Base-by-base conservation (phyloP, 2,113 vertebrate species). In the Haemorhous mexicanus region DNA sequence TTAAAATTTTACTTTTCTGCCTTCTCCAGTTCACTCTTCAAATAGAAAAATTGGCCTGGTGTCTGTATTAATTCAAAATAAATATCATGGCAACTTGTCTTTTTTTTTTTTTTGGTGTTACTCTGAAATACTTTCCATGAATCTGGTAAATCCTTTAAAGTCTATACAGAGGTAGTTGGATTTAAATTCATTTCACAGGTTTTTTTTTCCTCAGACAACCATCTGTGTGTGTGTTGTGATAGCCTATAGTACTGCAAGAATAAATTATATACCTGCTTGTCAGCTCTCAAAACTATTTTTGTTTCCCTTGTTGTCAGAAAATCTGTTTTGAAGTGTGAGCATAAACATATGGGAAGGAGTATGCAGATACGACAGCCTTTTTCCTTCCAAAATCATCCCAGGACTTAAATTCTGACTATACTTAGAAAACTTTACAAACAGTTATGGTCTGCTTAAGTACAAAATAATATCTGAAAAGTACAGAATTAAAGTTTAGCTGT, bases 1-100 rank as follows among this genome's bases (percentile, higher is more conserved):
- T 92, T 93, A 90, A 92, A 95, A 68, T 26, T 5, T 22, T 82
- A 16, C 11, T 94, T 93, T 94, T 90, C 53, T 97, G n/a, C 32
- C 70, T 28, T 32, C 33, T 95, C 32, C 18, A 35, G 58, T 91
- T 97, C 66, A 94, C 44, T 86, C 68, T 55, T 35, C 15, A 37
- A 69, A 69, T 6, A 63, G 43, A 62, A 75, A 76, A 55, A 32
- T 22, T 68, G 11, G 4, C 8, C 37, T 55, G 16, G n/a, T 84
- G 78, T 95, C 28, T 94, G 19, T 66, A 33, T 64, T 55, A 10
- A 32, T 58, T 52, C 18, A 24, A 66, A 91, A 70, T 41, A 55
- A 63, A 89, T 86, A 78, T 35, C 14, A 37, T 5, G 23, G 23
- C 13, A 89, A 56, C 5, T 46, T 75, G 46, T 50, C 17, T 22